Base-by-base conservation (phyloP, 53 echinoderm and acorn worm genomes). In the Stichopus horrens region DNA sequence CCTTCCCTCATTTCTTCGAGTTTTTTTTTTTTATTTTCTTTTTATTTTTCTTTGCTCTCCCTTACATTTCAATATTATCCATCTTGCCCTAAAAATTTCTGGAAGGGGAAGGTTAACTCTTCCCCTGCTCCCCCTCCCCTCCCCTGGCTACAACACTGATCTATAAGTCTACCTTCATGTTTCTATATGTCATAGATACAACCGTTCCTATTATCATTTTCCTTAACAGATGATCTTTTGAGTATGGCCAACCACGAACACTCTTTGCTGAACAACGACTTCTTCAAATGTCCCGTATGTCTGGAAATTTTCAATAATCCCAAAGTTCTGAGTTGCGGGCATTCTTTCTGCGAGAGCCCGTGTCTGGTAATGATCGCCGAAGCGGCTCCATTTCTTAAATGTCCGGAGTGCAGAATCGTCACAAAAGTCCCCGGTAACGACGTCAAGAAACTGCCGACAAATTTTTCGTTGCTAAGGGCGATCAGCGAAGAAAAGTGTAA, bases 321-420 rank as follows among this genome's bases (percentile, higher is more conserved):
- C 19, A 83, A 83, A 60, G 83, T 83, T 7, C 56, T 83, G 37
- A 83, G 10, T 21, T 83, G 83, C 59, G 83, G 83, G 3, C 83
- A 83, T 55, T 83, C 83, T 37, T 83, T 83, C 83, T 83, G 83
- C 65, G 65, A 83, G 23, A 57, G 57, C 37, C 63, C 83, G 7
- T 83, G 83, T 22, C 65, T 83, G 13, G 22, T 37, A 19, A 60
- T 37, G 5, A 63, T 83, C 56, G 83, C 63, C 8, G 57, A 63
- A 4, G 21, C 8, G 11, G 20, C 57, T 21, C 22, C 23, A 4
- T 58, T 58, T 13, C 55, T 83, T 5, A 59, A 18, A 22, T 83
- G 83, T 37, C 83, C 83, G 21, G 85, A 85, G 21, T 85, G 85
- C 14, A 65, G 85, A 18, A 53, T 85, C 16, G 66, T n/a, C 5